Conservation (phyloP, 2,888 invertebrate genomes). For the Thumatha senex region DNA sequence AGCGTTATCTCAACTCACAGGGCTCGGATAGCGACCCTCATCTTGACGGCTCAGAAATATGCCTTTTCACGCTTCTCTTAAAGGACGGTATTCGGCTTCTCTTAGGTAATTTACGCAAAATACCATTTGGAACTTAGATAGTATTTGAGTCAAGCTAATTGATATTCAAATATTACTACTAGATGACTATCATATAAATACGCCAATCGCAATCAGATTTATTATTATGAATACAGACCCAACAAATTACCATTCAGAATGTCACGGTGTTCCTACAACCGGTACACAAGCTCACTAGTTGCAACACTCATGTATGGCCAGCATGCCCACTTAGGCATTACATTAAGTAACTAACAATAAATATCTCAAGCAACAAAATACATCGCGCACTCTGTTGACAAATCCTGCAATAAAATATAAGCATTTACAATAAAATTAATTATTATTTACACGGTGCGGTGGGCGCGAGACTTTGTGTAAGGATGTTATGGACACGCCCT, state of each 20-base stretch:
- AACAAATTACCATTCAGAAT: constrained; percentile 54
- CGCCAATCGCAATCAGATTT: constrained; percentile 36
- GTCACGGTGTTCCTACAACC: constrained; percentile 41
- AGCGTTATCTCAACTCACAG: too few relatives aligned
- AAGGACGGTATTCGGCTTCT: too few relatives aligned
- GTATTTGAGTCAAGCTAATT: background rate
- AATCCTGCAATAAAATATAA: constrained; percentile 84
- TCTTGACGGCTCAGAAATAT: too few relatives aligned
- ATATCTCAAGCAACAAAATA: constrained; percentile 78
- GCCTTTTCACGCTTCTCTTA: too few relatives aligned
- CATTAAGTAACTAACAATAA: constrained; percentile 77
- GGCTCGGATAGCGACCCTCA: too few relatives aligned
- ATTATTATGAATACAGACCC: constrained; percentile 43
- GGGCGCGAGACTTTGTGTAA: constrained; percentile 60
- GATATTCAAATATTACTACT: constrained; percentile 28
- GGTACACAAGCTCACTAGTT: constrained; percentile 34
- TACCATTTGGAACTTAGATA: too few relatives aligned
- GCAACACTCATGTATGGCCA: constrained; percentile 47
- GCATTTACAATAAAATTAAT: constrained; percentile 84
- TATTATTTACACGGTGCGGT: constrained; percentile 82
- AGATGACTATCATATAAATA: constrained; percentile 33
- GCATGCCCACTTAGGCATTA: constrained; percentile 65
- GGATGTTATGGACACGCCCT: constrained; percentile 49
- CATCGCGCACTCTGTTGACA: constrained; percentile 82
- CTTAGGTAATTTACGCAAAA: too few relatives aligned